These are phyloP conservation scores for Gallinago paraguaiae DNA, from an alignment of 2,113 vertebrate genomes.

Conservation along the genomic window DNA sequence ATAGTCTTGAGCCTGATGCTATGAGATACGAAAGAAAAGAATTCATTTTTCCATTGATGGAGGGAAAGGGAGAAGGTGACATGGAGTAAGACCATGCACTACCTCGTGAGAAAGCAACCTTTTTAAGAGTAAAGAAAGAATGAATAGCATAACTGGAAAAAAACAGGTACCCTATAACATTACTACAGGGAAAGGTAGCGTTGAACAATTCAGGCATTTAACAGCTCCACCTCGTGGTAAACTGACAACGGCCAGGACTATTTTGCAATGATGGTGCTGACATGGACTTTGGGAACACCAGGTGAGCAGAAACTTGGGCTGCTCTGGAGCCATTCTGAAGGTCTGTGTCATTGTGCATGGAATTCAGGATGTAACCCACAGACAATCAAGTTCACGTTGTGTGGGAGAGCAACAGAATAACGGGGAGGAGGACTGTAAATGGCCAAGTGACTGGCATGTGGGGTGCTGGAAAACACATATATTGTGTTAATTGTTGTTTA, in stretches of 20 bases:
- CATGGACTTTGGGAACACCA: accelerated
- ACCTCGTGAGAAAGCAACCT: background rate
- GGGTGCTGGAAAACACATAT: background rate
- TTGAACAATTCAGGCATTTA: background rate
- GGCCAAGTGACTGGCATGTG: background rate
- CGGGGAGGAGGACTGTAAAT: background rate
- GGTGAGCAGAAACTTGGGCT: background rate
- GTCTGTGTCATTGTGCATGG: accelerated
- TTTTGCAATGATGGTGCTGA: background rate
- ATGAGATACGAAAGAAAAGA: background rate
- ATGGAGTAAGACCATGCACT: accelerated
- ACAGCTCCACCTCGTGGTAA: background rate
- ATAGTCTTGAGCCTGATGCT: background rate
- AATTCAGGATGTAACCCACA: background rate
- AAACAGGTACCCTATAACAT: accelerated
- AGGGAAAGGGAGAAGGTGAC: background rate
- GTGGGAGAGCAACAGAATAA: background rate
- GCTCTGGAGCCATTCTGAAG: background rate
- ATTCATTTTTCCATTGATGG: background rate
- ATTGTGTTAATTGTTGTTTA: background rate
- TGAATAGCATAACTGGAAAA: background rate
- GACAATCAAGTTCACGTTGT: accelerated
- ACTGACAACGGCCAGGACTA: accelerated
- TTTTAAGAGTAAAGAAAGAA: background rate
- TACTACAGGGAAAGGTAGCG: background rate